phyloP scores from a whole-genome alignment of 2,888 invertebrate species.

The Chironomus tentans region DNA sequence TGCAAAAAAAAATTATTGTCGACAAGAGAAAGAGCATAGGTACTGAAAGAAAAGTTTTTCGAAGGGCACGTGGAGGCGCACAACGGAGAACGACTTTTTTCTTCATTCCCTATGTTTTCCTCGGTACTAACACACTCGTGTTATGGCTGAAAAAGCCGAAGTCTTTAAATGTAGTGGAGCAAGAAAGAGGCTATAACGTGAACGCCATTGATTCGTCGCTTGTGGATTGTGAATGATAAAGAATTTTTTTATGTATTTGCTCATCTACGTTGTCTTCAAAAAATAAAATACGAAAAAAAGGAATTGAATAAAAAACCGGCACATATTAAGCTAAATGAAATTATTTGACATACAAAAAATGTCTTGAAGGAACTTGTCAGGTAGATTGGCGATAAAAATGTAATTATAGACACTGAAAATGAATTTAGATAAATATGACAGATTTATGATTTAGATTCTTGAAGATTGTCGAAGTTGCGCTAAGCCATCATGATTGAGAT shows the following conservation, averaged over 20 bases:
- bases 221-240: constrained; percentile 15
- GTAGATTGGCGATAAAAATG: too few species aligned
- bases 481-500: too few species aligned
- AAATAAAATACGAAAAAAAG: neutral
- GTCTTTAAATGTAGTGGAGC: neutral
- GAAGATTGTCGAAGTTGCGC: too few species aligned
- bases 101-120: neutral
- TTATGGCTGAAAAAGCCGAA: neutral
- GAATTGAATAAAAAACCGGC: too few species aligned
- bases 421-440: too few species aligned
- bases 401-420: too few species aligned
- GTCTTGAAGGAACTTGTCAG: too few species aligned
- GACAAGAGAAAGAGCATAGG: neutral
- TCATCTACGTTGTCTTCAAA: neutral
- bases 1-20: neutral
- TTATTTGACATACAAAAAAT: too few species aligned
- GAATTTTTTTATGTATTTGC: neutral
- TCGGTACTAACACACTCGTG: neutral
- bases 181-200: neutral
- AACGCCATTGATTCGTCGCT: neutral
- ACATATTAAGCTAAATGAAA: too few species aligned
- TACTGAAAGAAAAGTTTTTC: neutral
- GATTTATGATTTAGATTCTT: too few species aligned
- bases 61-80: constrained; percentile 13
- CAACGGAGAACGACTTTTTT: constrained; percentile 8